phyloP scores from a whole-genome alignment of 2,797 vertebrate species.

The Smutsia gigantea region DNA sequence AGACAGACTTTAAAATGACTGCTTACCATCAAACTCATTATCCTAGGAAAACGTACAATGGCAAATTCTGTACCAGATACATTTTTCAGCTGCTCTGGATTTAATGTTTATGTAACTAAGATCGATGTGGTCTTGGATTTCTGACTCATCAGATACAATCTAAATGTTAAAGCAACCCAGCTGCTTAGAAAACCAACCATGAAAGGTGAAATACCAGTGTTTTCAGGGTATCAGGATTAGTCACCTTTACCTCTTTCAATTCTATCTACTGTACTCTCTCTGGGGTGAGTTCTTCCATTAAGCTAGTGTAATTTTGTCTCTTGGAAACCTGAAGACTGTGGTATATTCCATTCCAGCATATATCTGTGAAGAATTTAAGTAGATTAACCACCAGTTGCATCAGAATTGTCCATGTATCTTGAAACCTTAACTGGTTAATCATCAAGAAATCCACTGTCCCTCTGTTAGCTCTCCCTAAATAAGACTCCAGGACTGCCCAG shows the following conservation, averaged over 20 bases:
- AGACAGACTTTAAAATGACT: constrained; percentile 64
- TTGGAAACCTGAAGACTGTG: constrained; percentile 17
- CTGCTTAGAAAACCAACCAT: neutral
- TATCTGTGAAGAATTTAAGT: neutral
- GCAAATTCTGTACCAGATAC: constrained; percentile 21
- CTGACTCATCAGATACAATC: constrained; percentile 41
- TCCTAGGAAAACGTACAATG: constrained; percentile 37
- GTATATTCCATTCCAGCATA: constrained; percentile 14
- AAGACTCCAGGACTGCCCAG: neutral
- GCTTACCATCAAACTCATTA: constrained; percentile 47
- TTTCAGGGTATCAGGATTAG: constrained; percentile 30
- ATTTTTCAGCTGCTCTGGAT: constrained; percentile 39
- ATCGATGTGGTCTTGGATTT: constrained; percentile 43
- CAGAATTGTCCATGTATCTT: constrained; percentile 38
- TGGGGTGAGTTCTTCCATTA: constrained; percentile 39
- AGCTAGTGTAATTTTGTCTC: constrained; percentile 32
- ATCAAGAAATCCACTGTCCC: neutral
- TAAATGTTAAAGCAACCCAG: constrained; percentile 49
- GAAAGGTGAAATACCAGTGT: constrained; percentile 42
- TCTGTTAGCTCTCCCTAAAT: neutral
- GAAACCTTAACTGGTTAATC: constrained; percentile 14
- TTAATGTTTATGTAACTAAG: constrained; percentile 58
- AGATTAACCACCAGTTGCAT: constrained; percentile 29
- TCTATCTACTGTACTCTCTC: neutral
- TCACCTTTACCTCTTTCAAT: constrained; percentile 23